A percentile compares a stretch with the other conserved stretches of the same genome.
Evolutionary conservation across 2,797 vertebrate genomes (phyloP).

Genomic region (Rhynchotus rufescens): DNA sequence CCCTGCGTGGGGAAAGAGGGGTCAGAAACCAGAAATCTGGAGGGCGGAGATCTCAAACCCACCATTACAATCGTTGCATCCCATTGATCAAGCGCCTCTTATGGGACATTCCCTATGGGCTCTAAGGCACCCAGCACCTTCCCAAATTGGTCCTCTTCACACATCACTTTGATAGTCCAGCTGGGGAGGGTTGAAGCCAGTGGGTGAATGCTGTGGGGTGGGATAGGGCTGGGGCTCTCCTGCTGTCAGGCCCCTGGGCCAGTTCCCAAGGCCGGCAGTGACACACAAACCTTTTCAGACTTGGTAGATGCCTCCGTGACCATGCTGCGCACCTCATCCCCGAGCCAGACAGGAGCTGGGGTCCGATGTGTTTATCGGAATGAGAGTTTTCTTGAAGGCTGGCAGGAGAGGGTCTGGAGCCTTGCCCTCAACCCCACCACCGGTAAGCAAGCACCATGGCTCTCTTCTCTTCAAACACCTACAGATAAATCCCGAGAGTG

Average conservation of each 20-base stretch:
- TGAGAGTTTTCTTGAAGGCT: constrained; percentile 28
- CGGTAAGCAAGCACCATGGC: neutral
- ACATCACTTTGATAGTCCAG: neutral
- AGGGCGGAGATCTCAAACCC: neutral
- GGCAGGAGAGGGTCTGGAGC: constrained; percentile 60
- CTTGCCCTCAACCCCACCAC: fast-evolving
- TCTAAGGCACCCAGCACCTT: neutral
- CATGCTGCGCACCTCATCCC: neutral
- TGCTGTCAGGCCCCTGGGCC: neutral
- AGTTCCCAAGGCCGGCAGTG: neutral
- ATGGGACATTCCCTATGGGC: neutral
- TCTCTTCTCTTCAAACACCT: fast-evolving
- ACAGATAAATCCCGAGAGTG: neutral
- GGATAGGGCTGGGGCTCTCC: neutral
- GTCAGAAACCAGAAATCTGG: neutral
- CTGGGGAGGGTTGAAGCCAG: neutral
- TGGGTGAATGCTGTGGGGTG: fast-evolving
- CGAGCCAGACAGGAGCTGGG: neutral
- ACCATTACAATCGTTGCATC: neutral
- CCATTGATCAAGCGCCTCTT: neutral
- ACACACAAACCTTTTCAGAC: neutral
- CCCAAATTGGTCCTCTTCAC: neutral
- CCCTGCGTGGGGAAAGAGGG: neutral
- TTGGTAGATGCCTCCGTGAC: fast-evolving
- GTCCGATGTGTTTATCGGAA: constrained; percentile 44